Evolutionary conservation across 2,888 invertebrate species (phyloP).

Genomic region (Iphiclides podalirius): DNA sequence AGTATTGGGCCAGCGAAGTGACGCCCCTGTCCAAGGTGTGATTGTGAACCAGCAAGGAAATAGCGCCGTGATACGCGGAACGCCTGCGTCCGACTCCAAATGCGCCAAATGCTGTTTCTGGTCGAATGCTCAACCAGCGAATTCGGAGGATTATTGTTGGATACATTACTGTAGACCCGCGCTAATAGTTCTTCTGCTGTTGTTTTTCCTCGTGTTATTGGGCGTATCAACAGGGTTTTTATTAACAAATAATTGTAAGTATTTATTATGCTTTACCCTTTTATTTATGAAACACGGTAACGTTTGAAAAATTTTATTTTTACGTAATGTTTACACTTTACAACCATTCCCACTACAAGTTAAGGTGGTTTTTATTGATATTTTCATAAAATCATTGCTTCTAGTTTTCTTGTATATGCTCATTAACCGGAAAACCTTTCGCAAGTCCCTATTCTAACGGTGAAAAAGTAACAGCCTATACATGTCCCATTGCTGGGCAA

Average conservation of each 20-base stretch:
- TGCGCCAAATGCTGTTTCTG: constrained; percentile 64
- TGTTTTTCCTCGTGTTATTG: constrained; percentile 78
- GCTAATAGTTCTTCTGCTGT: constrained; percentile 71
- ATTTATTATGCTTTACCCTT: no score
- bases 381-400: no score
- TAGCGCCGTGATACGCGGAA: constrained; percentile 66
- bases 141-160: constrained; percentile 76
- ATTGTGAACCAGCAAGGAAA: constrained; percentile 77
- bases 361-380: no score
- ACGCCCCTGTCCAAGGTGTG: constrained; percentile 72
- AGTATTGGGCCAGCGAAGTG: constrained; percentile 64
- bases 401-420: no score
- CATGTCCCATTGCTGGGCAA: no score
- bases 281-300: no score
- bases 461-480: no score
- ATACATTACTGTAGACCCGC: constrained; percentile 78
- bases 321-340: no score
- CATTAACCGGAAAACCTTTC: no score
- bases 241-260: constrained; percentile 81
- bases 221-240: constrained; percentile 79
- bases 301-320: no score
- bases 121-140: constrained; percentile 58
- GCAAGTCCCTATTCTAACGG: no score
- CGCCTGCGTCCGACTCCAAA: constrained; percentile 43
- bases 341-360: no score